These are phyloP conservation scores for Megaleporinus macrocephalus DNA, from an alignment of 2,113 vertebrate genomes.

Conservation along the genomic window DNA sequence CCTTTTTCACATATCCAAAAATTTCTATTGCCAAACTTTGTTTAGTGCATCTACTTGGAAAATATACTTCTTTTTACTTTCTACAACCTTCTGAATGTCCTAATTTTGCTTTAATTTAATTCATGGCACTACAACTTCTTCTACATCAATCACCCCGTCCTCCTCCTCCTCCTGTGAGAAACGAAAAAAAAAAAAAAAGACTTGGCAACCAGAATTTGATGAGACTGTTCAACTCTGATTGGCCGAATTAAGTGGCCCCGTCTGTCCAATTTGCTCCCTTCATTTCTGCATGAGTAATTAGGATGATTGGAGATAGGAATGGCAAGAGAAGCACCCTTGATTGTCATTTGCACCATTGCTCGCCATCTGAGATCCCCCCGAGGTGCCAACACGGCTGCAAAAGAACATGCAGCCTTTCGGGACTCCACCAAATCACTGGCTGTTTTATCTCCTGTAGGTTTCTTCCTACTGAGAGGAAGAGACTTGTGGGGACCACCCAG, in stretches of 20 bases:
- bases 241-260: neutral
- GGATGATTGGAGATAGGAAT: neutral
- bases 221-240: constrained; percentile 2
- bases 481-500: too few relatives aligned
- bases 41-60: too few relatives aligned
- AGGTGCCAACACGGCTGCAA: neutral
- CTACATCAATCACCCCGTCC: neutral
- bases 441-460: neutral
- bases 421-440: neutral
- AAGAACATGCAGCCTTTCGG: neutral
- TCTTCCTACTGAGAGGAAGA: too few relatives aligned
- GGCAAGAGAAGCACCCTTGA: neutral
- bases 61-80: too few relatives aligned
- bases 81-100: too few relatives aligned
- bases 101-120: neutral
- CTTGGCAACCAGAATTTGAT: neutral
- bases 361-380: neutral
- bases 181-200: neutral
- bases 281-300: constrained; percentile 9
- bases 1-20: too few relatives aligned
- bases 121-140: neutral
- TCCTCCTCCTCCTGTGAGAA: neutral
- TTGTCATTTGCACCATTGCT: neutral
- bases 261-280: neutral
- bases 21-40: too few relatives aligned